Conservation (phyloP, 2,888 invertebrate species). For the Agonopterix heracliana region DNA sequence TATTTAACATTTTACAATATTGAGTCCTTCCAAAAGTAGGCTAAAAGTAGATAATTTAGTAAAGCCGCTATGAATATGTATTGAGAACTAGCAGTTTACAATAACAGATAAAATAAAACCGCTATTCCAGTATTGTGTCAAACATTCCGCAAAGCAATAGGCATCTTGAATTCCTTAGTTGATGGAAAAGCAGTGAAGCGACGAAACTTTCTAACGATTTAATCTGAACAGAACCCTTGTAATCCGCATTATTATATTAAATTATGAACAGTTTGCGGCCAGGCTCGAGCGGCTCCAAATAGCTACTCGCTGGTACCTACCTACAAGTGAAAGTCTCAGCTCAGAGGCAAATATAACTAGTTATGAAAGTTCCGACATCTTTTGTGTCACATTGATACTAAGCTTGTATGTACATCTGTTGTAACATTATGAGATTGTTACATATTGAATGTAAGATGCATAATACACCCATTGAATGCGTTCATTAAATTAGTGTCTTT, state of each 20-base stretch:
- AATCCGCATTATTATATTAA: slow-evolving; percentile 34
- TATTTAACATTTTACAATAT: no score
- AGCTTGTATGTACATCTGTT: background rate
- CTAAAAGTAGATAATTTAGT: no score
- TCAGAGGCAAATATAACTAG: slow-evolving; percentile 13
- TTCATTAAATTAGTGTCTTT: slow-evolving; percentile 9
- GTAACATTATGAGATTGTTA: slow-evolving; percentile 5
- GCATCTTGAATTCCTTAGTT: slow-evolving; percentile 2
- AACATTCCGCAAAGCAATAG: background rate
- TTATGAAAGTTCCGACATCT: slow-evolving; percentile 27
- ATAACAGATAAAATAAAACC: background rate
- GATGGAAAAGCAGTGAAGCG: slow-evolving; percentile 23
- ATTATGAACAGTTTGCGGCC: slow-evolving; percentile 36
- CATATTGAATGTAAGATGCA: slow-evolving; percentile 4
- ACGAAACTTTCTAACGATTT: slow-evolving; percentile 33
- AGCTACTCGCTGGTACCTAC: slow-evolving; percentile 25
- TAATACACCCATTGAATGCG: slow-evolving; percentile 4
- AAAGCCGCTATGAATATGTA: no score
- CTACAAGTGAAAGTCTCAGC: slow-evolving; percentile 38
- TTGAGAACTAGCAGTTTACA: background rate
- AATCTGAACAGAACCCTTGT: slow-evolving; percentile 26
- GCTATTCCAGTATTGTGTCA: background rate
- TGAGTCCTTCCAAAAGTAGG: no score
- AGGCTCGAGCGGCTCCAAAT: slow-evolving; percentile 38
- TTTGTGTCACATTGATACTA: slow-evolving; percentile 3